phyloP scores from a whole-genome alignment of 2,888 invertebrate species.

The Amblyteles armatorius region DNA sequence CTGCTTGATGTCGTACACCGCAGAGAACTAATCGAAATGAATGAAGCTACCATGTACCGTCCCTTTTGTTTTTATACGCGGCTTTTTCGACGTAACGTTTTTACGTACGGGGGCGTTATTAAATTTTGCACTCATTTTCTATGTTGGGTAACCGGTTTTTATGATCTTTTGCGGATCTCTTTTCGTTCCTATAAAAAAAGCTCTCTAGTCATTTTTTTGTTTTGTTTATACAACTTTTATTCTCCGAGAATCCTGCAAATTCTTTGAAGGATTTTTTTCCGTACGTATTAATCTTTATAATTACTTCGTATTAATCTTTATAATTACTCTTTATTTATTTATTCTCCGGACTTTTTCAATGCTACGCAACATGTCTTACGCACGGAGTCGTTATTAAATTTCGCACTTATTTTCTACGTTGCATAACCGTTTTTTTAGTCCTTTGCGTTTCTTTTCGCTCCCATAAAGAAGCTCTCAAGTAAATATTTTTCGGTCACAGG shows the following conservation, averaged over 20 bases:
- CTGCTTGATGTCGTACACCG: conserved; percentile 43
- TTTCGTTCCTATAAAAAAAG: conserved; percentile 3
- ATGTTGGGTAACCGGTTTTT: neutral
- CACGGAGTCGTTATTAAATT: conserved; percentile 7
- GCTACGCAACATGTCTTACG: neutral
- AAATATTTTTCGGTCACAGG: too few species aligned
- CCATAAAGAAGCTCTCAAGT: too few species aligned
- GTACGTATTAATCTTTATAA: neutral
- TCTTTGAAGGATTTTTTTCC: neutral
- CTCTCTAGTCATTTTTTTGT: neutral
- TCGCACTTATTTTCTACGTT: neutral
- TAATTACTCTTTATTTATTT: neutral
- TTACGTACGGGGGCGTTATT: conserved; percentile 1
- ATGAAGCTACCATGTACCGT: conserved; percentile 40
- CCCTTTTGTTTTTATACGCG: neutral
- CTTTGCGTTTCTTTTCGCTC: neutral
- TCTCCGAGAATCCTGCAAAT: neutral
- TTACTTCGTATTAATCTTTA: neutral
- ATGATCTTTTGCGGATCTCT: neutral
- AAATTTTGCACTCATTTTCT: conserved; percentile 13
- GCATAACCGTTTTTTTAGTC: neutral
- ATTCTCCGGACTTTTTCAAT: neutral
- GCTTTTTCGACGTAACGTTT: conserved; percentile 38
- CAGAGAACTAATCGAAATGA: conserved; percentile 52
- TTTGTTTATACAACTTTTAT: neutral